Evolutionary conservation across 2,113 vertebrate genomes (phyloP).

Genomic region (Embiotoca jacksoni): DNA sequence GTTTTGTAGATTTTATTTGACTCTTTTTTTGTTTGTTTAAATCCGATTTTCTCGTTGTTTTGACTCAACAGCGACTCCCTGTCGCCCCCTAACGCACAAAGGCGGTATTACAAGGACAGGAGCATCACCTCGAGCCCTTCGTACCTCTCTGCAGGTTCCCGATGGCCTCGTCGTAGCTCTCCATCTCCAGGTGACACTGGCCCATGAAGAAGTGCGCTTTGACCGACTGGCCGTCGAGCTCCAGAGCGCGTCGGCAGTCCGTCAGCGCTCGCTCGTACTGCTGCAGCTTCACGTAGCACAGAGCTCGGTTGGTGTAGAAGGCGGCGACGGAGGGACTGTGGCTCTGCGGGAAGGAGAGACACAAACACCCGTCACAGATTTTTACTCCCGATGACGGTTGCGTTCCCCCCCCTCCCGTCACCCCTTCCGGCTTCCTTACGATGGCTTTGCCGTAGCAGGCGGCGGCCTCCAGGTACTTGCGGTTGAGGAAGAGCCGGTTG

Average conservation of each 20-base stretch:
- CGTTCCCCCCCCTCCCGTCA: too few species aligned
- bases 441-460: conserved; percentile 93
- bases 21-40: too few species aligned
- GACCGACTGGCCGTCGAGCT: conserved; percentile 94
- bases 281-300: conserved; percentile 96
- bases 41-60: too few species aligned
- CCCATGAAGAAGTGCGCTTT: conserved; percentile 97
- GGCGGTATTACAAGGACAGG: too few species aligned
- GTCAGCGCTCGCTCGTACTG: conserved; percentile 92
- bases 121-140: too few species aligned
- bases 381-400: too few species aligned
- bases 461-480: conserved; percentile 93
- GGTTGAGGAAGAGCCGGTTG: conserved; percentile 92
- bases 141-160: conserved; percentile 94
- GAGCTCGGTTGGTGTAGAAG: conserved; percentile 94
- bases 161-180: conserved; percentile 95
- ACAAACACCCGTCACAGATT: background rate
- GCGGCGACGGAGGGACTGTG: conserved; percentile 93
- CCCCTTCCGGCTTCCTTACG: conserved; percentile 73
- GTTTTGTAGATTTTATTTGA: too few species aligned
- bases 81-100: too few species aligned
- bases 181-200: conserved; percentile 95
- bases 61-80: too few species aligned
- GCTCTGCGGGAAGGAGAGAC: conserved; percentile 78
- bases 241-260: conserved; percentile 92